Percentiles rank a stretch among this genome's conserved stretches.
These are phyloP conservation scores for Rhogogaster chlorosoma DNA, from an alignment of 2,888 invertebrate genomes.

Conservation along the genomic window DNA sequence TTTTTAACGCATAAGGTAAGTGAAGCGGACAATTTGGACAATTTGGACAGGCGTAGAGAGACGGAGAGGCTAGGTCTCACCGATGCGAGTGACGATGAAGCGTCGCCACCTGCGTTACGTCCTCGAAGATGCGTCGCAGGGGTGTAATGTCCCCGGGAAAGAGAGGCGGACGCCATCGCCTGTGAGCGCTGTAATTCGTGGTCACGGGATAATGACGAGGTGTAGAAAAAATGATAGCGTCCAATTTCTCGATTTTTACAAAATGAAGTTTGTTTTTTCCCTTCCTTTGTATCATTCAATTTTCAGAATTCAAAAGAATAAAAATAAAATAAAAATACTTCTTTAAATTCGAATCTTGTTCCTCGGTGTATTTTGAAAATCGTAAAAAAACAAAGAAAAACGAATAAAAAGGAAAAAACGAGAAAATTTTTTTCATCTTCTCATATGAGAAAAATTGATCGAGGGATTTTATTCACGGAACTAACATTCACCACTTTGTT, in stretches of 20 bases:
- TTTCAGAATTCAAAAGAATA: neutral
- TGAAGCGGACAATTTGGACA: conserved; percentile 29
- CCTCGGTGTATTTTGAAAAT: neutral
- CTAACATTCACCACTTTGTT: too few relatives aligned
- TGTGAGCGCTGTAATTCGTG: conserved; percentile 83
- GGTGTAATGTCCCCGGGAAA: conserved; percentile 89
- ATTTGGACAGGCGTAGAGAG: conserved; percentile 11
- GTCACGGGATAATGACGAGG: neutral
- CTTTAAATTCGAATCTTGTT: neutral
- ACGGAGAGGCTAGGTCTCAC: conserved; percentile 63
- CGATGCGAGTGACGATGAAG: conserved; percentile 72
- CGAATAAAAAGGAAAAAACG: too few relatives aligned
- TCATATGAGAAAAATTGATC: too few relatives aligned
- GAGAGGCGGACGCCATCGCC: conserved; percentile 92
- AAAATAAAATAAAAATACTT: too few relatives aligned
- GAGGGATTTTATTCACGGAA: too few relatives aligned
- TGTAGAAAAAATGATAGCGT: neutral
- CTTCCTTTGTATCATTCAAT: neutral
- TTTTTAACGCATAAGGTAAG: conserved; percentile 8
- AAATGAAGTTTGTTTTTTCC: neutral
- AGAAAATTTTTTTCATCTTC: too few relatives aligned
- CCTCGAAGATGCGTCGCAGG: conserved; percentile 89
- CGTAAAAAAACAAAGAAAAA: neutral
- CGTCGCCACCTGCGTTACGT: conserved; percentile 80
- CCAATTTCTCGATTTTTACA: neutral